phyloP scores from a whole-genome alignment of 2,888 invertebrate genomes.

The Eueremaeus valkanovi region DNA sequence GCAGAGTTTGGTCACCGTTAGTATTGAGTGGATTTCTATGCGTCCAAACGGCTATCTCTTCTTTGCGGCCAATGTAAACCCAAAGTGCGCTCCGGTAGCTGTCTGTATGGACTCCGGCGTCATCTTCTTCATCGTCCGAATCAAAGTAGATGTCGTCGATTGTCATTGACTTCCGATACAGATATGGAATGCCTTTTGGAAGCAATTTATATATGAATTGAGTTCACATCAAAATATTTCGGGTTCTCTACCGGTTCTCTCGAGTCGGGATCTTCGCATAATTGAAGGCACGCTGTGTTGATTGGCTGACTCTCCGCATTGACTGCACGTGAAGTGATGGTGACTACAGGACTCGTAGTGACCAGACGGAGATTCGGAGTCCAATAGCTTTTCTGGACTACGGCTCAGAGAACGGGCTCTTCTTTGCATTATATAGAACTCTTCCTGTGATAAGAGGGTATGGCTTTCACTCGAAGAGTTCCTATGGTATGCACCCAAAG shows the following conservation, averaged over 20 bases:
- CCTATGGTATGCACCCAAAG: background rate
- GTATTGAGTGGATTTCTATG: constrained; percentile 26
- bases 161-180: constrained; percentile 37
- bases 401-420: constrained; percentile 25
- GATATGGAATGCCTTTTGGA: constrained; percentile 21
- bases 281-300: constrained; percentile 34
- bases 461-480: constrained; percentile 32
- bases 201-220: background rate
- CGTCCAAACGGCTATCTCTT: constrained; percentile 64
- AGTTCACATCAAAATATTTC: background rate
- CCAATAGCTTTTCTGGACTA: constrained; percentile 19
- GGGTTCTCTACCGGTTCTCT: constrained; percentile 1
- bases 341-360: constrained; percentile 36
- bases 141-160: constrained; percentile 40
- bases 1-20: background rate
- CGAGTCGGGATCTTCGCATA: constrained; percentile 13
- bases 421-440: constrained; percentile 31
- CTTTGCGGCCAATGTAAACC: constrained; percentile 70
- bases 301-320: constrained; percentile 41
- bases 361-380: background rate
- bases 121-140: constrained; percentile 41
- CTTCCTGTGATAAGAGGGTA: constrained; percentile 26
- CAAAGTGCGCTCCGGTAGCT: constrained; percentile 68
- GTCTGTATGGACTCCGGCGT: constrained; percentile 66
- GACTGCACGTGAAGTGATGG: constrained; percentile 41